Base-by-base conservation (phyloP, 1,140 invertebrate species). In the Hyles vespertilio region DNA sequence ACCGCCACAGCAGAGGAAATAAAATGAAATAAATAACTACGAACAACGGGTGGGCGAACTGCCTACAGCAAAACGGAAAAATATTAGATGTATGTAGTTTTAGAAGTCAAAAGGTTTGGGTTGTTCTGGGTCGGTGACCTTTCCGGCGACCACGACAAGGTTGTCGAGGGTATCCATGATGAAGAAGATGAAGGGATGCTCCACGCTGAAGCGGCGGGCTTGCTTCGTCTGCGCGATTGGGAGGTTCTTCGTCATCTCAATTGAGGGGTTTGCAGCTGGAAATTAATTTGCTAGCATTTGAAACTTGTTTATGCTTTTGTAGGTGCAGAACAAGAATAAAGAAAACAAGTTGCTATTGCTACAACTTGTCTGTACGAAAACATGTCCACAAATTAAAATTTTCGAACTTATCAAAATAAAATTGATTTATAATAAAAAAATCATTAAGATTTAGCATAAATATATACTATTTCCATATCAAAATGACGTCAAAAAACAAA, bases 141-240 rank as follows among this genome's bases (percentile, higher is more conserved):
- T 92, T 55, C 94, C 94, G 3, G 91, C 89, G 58, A 93, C 93
- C 5, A 93, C 85, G 2, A 94, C 89, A 5, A 93, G 86, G 34
- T 92, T 90, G 52, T 92, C 91, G 44, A 90, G 73, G 45, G 89
- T 90, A 63, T 95, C 93, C 10, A 91, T 70, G 33, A 95, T 91
- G 70, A 92, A 92, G 73, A 94, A 94, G 8, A 94, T 67, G 74
- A 94, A 95, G 0, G 94, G 93, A 65, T 91, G 92, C 59, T 94
- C 91, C 2, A 92, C 91, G 50, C 75, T 81, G 70, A 94, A 92
- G 9, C 64, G 84, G 62, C 72, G 84, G n/a, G 70, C 62, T 49
- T 50, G 70, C 65, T 59, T 84, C 49, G 51, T 71, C 61, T 59
- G 73, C 48, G 62, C 52, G 8, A 85, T 33, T 2, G 84, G 84